These are phyloP conservation scores for Piezodorus guildinii DNA, from an alignment of 1,140 invertebrate species.

Conservation along the genomic window DNA sequence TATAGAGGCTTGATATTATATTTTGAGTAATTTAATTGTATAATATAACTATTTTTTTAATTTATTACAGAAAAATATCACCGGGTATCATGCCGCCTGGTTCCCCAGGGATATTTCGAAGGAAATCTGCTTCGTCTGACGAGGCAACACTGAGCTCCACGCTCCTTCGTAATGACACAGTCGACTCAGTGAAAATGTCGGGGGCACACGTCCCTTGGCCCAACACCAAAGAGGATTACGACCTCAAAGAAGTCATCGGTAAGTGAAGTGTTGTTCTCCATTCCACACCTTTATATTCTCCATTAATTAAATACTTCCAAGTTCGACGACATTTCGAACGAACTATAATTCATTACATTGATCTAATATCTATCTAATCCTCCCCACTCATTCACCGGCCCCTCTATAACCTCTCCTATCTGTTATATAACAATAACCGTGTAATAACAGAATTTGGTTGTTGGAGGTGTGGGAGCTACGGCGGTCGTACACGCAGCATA, in stretches of 20 bases:
- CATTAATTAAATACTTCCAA: background rate
- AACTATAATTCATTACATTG: background rate
- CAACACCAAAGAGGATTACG: constrained; percentile 87
- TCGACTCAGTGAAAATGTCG: constrained; percentile 8
- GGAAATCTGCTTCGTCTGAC: constrained; percentile 40
- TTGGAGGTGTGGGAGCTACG: constrained; percentile 84
- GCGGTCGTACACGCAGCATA: constrained; percentile 90
- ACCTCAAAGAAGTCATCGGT: constrained; percentile 90
- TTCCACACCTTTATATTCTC: background rate
- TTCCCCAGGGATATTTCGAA: constrained; percentile 50
- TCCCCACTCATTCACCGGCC: background rate
- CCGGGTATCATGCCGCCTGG: constrained; percentile 48
- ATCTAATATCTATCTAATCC: background rate
- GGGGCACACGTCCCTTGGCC: constrained; percentile 54
- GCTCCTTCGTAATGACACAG: constrained; percentile 10
- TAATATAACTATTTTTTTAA: too few species aligned
- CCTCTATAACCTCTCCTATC: background rate
- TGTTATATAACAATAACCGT: constrained; percentile 10
- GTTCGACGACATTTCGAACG: background rate
- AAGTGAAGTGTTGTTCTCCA: constrained; percentile 32
- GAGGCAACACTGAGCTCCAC: constrained; percentile 27
- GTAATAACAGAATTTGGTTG: constrained; percentile 1
- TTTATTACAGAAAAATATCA: constrained; percentile 43
- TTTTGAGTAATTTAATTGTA: too few species aligned
- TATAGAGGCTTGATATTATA: too few species aligned